phyloP scores from a whole-genome alignment of 1,140 invertebrate genomes.

The Diachasmimorpha longicaudata region DNA sequence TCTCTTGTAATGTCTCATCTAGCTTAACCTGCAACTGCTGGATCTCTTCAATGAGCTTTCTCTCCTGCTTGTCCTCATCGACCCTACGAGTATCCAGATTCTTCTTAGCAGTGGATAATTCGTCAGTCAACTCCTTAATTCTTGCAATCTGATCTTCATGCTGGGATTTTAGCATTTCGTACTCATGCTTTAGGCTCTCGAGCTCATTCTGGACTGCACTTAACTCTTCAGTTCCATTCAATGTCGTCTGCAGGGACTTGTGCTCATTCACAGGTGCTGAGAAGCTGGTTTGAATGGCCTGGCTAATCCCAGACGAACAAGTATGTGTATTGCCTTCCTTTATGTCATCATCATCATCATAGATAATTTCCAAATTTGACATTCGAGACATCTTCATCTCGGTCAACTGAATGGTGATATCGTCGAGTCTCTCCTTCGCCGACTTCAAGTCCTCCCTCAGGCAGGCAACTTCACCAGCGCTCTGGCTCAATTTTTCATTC shows the following conservation, averaged over 20 bases:
- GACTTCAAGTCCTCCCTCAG: conserved; percentile 31
- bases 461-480: conserved; percentile 31
- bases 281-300: conserved; percentile 12
- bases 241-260: neutral
- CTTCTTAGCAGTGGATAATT: neutral
- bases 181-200: conserved; percentile 4
- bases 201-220: neutral
- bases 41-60: neutral
- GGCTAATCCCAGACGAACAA: neutral
- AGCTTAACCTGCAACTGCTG: conserved; percentile 25
- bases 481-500: conserved; percentile 32
- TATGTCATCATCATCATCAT: neutral
- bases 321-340: neutral
- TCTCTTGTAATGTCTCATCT: conserved; percentile 28
- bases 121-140: conserved; percentile 33
- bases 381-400: conserved; percentile 1
- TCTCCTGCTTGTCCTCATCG: neutral
- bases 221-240: neutral
- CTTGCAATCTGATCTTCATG: conserved; percentile 24
- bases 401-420: conserved; percentile 17
- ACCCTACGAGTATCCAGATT: neutral
- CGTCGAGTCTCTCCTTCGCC: conserved; percentile 32
- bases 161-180: conserved; percentile 34
- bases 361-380: conserved; percentile 9
- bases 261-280: neutral